phyloP scores from a whole-genome alignment of 2,888 invertebrate genomes.

The Falcaria lacertinaria region DNA sequence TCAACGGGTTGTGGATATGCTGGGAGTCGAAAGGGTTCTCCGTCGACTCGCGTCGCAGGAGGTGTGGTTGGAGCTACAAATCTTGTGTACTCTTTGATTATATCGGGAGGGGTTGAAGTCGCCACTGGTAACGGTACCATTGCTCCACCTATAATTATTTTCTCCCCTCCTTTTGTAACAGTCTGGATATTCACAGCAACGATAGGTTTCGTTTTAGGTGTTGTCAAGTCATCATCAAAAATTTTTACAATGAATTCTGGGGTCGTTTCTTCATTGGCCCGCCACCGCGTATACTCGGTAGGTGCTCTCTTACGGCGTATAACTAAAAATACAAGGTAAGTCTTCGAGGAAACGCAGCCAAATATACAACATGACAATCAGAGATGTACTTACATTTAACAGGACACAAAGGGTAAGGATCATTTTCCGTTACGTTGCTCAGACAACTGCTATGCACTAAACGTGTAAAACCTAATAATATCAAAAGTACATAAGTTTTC shows the following conservation, averaged over 20 bases:
- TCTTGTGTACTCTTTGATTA: constrained; percentile 50
- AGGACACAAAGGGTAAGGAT: constrained; percentile 40
- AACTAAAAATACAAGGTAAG: constrained; percentile 23
- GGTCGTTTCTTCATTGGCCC: constrained; percentile 43
- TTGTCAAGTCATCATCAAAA: constrained; percentile 58
- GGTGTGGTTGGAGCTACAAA: constrained; percentile 51
- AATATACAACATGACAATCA: neutral
- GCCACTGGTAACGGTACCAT: constrained; percentile 35
- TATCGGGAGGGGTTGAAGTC: constrained; percentile 13
- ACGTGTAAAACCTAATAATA: constrained; percentile 56
- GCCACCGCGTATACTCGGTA: constrained; percentile 65
- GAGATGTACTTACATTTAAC: constrained; percentile 44
- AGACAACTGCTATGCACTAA: constrained; percentile 36
- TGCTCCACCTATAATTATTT: constrained; percentile 60
- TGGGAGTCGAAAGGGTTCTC: constrained; percentile 19
- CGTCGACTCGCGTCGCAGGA: constrained; percentile 15
- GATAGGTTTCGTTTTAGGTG: constrained; percentile 36
- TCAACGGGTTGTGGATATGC: constrained; percentile 12
- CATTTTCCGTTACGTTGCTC: constrained; percentile 41
- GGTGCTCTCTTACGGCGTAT: constrained; percentile 54
- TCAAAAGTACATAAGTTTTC: constrained; percentile 61
- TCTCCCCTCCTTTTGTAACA: constrained; percentile 37
- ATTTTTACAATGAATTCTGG: constrained; percentile 69
- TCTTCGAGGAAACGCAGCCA: no score
- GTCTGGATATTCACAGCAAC: constrained; percentile 59